phyloP scores from a whole-genome alignment of 2,888 invertebrate genomes.

The Polydrusus tereticollis region DNA sequence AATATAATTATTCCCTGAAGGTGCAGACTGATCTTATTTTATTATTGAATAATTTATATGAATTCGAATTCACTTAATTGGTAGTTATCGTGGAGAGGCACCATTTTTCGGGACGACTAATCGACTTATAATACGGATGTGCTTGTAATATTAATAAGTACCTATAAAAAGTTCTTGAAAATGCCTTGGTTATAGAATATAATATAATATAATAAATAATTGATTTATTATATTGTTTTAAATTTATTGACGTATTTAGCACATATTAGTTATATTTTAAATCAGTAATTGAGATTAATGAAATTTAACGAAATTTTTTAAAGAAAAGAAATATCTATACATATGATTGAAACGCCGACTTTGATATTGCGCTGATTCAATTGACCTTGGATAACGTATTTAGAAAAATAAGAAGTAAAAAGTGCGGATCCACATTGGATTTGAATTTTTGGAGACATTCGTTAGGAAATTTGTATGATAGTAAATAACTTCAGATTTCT shows the following conservation, averaged over 20 bases:
- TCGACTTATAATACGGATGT: slow-evolving; percentile 19
- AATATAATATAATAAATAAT: not conserved
- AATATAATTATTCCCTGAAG: slow-evolving; percentile 31
- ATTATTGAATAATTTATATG: slow-evolving; percentile 21
- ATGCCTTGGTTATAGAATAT: no score
- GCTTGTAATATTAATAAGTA: slow-evolving; percentile 7
- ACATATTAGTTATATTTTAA: not conserved
- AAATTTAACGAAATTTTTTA: not conserved
- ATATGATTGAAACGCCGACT: no score
- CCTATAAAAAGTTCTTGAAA: slow-evolving; percentile 1
- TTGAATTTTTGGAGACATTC: no score
- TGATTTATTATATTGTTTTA: not conserved
- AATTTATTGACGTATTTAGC: not conserved
- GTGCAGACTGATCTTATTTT: slow-evolving; percentile 18
- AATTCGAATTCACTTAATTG: slow-evolving; percentile 22
- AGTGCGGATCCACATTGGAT: no score
- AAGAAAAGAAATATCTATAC: no score
- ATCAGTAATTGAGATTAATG: not conserved
- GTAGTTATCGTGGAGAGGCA: slow-evolving; percentile 4
- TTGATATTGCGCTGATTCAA: no score
- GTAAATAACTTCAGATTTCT: no score
- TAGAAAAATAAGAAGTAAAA: no score
- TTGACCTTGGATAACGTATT: no score
- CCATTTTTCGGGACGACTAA: not conserved
- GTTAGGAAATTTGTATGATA: no score